These are phyloP conservation scores for Accipiter virgatus DNA, from an alignment of 2,113 vertebrate species.

Conservation along the genomic window DNA sequence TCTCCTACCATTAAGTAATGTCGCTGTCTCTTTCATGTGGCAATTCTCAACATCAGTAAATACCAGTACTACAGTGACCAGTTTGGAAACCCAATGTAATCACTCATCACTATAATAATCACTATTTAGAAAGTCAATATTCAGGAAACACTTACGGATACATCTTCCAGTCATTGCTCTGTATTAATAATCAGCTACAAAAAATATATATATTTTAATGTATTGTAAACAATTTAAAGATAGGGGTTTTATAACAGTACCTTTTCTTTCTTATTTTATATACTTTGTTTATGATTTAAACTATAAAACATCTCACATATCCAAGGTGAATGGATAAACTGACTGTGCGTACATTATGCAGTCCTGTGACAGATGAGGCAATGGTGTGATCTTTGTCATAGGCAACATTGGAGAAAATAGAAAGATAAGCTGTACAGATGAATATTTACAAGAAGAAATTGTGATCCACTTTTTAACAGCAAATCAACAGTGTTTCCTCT, in stretches of 20 bases:
- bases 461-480: neutral
- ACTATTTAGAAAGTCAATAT: neutral
- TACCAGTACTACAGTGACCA: neutral
- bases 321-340: neutral
- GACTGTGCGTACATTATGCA: neutral
- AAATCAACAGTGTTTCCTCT: neutral
- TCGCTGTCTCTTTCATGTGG: rapidly evolving
- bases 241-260: rapidly evolving
- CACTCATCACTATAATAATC: neutral
- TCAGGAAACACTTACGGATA: neutral
- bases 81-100: neutral
- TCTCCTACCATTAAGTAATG: neutral
- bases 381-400: neutral
- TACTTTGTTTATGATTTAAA: neutral
- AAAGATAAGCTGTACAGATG: neutral
- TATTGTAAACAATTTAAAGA: neutral
- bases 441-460: neutral
- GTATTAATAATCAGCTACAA: neutral
- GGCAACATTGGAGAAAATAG: neutral
- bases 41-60: neutral
- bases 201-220: neutral
- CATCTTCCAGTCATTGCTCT: neutral
- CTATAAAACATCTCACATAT: neutral
- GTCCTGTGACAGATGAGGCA: neutral
- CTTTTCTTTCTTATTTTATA: neutral